These are phyloP conservation scores for Acanthosepion pharaonis DNA, from an alignment of 2,888 invertebrate species.

Conservation along the genomic window DNA sequence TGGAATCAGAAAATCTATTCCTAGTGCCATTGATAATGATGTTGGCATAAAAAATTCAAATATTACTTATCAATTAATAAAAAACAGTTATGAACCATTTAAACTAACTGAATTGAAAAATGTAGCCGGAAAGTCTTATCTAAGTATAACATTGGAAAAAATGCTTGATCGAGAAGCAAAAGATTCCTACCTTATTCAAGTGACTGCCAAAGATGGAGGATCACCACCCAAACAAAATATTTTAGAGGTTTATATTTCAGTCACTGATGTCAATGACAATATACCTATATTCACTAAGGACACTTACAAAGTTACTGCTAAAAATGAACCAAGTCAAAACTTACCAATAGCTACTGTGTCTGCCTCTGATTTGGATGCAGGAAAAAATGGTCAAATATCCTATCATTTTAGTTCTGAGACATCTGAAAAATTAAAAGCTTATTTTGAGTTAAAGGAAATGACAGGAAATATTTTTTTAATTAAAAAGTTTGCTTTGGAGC, in stretches of 20 bases:
- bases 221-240: background rate
- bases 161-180: background rate
- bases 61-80: background rate
- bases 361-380: background rate
- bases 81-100: background rate
- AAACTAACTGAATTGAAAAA: background rate
- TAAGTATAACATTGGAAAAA: background rate
- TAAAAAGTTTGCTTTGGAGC: background rate
- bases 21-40: background rate
- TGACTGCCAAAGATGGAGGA: background rate
- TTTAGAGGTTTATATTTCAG: background rate
- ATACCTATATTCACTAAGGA: background rate
- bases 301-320: background rate
- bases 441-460: background rate
- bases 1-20: background rate
- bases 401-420: constrained; percentile 2
- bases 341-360: background rate
- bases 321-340: background rate
- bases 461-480: background rate
- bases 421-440: background rate
- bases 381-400: background rate
- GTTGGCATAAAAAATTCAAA: background rate
- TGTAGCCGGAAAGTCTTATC: background rate
- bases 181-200: background rate
- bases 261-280: background rate